Evolutionary conservation across 1,140 invertebrate genomes (phyloP).

Genomic region (Triops longicaudatus): DNA sequence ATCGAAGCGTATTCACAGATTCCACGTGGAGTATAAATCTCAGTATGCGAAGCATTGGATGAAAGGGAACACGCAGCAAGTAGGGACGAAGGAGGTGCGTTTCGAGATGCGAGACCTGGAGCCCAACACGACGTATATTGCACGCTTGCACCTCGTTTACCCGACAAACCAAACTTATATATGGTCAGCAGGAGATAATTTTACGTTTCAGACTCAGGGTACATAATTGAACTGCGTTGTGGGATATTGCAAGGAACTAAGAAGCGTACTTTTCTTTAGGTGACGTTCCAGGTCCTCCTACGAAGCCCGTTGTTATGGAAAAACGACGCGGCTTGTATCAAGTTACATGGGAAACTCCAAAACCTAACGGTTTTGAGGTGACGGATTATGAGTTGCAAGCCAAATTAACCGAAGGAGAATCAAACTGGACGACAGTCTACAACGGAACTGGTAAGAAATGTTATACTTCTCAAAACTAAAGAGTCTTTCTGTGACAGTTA

Average conservation of each 20-base stretch:
- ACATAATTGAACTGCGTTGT: constrained; percentile 32
- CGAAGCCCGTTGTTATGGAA: constrained; percentile 50
- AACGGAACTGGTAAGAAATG: constrained; percentile 59
- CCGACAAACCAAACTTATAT: constrained; percentile 47
- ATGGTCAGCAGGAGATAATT: constrained; percentile 57
- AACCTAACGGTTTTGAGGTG: constrained; percentile 48
- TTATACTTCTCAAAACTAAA: neutral
- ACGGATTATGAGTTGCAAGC: neutral
- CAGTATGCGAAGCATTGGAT: neutral
- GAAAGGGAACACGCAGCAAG: neutral
- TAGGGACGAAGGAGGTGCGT: neutral
- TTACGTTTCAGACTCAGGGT: constrained; percentile 67
- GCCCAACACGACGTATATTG: constrained; percentile 63
- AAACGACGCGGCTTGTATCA: constrained; percentile 57
- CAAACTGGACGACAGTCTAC: constrained; percentile 59
- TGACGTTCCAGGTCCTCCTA: constrained; percentile 32
- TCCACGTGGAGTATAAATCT: neutral
- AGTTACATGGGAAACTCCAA: constrained; percentile 58
- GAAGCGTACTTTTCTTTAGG: neutral
- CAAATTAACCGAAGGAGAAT: neutral
- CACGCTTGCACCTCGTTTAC: constrained; percentile 60
- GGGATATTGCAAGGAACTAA: neutral
- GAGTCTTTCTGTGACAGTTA: no score
- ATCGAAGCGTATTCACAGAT: neutral
- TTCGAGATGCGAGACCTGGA: constrained; percentile 43